Evolutionary conservation across 2,797 vertebrate species (phyloP).

Genomic region (Siniperca undulata): DNA sequence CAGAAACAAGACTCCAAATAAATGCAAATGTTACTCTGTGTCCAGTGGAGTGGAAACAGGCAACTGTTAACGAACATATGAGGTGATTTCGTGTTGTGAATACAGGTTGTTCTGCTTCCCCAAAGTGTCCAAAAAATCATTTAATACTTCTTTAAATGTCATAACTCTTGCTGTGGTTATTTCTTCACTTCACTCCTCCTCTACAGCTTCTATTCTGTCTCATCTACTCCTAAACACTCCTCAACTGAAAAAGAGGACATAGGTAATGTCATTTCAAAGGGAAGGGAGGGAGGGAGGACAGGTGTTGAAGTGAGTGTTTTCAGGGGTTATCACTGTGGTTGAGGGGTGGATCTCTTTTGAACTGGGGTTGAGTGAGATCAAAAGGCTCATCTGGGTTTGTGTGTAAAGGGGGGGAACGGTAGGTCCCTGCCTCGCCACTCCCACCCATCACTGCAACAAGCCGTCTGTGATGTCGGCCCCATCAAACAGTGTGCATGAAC

Average conservation of each 20-base stretch:
- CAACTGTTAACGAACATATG: background rate
- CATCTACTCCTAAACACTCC: slow-evolving; percentile 58
- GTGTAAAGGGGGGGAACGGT: background rate
- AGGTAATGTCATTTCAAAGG: slow-evolving; percentile 76
- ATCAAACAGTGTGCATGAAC: slow-evolving; percentile 46
- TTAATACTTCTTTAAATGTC: background rate
- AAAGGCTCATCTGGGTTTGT: slow-evolving; percentile 58
- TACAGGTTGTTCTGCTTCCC: background rate
- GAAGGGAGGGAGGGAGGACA: slow-evolving; percentile 20
- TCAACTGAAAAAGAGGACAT: slow-evolving; percentile 58
- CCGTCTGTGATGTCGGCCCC: slow-evolving; percentile 34
- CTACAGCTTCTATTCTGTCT: slow-evolving; percentile 70
- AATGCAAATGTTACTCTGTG: background rate
- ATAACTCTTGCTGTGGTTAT: slow-evolving; percentile 33
- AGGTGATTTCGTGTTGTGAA: background rate
- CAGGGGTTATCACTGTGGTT: slow-evolving; percentile 35
- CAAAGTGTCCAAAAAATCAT: too few relatives aligned
- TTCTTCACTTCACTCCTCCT: slow-evolving; percentile 45
- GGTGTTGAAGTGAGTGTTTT: slow-evolving; percentile 47
- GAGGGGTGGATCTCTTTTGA: slow-evolving; percentile 58
- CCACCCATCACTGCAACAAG: slow-evolving; percentile 60
- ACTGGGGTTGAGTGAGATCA: slow-evolving; percentile 68
- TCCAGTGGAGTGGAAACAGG: background rate
- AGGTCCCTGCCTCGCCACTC: slow-evolving; percentile 52
- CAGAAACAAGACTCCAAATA: background rate